phyloP scores from a whole-genome alignment of 2,113 vertebrate species.

The Ceuthmochares aereus region DNA sequence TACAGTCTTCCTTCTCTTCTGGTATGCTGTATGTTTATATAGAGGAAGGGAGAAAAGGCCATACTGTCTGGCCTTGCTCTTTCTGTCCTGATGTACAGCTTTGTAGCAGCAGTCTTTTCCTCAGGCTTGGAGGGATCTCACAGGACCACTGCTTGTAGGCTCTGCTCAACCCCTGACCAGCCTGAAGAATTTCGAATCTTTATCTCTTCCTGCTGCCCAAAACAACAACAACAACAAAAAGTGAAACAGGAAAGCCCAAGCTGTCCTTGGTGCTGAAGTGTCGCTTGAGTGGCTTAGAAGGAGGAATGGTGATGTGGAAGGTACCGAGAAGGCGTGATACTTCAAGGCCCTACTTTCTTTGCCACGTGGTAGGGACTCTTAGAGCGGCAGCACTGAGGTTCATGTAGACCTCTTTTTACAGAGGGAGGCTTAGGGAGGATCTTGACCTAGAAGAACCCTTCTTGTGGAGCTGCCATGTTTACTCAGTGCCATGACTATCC shows the following conservation, averaged over 20 bases:
- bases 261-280: neutral
- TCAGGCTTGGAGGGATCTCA: neutral
- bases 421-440: neutral
- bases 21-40: neutral
- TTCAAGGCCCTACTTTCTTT: neutral
- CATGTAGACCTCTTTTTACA: neutral
- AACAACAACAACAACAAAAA: neutral
- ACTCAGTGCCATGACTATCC: neutral
- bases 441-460: neutral
- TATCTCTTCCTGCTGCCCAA: neutral
- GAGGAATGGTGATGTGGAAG: accelerated
- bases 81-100: neutral
- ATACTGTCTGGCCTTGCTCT: neutral
- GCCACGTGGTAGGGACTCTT: neutral
- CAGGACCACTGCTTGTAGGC: neutral
- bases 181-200: neutral
- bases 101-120: neutral
- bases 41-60: neutral
- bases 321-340: neutral
- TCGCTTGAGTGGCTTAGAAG: neutral
- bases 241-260: neutral
- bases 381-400: neutral
- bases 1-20: neutral
- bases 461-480: neutral
- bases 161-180: neutral